Base-by-base conservation (phyloP, 1,140 invertebrate species). In the Nasonia giraulti region DNA sequence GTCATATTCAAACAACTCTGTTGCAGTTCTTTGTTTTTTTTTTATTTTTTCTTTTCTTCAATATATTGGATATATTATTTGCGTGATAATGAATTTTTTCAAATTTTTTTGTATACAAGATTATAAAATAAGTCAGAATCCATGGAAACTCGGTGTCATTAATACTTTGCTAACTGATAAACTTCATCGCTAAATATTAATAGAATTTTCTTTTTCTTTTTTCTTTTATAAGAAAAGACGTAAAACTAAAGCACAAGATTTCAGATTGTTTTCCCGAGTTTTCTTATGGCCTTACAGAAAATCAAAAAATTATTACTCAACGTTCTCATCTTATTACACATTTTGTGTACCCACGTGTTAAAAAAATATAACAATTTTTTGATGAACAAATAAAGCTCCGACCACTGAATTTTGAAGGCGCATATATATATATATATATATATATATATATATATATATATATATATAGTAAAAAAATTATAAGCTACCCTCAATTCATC, bases 301-400 rank as follows among this genome's bases (percentile, higher is more conserved):
- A 84, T 78, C n/a, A 55, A 78, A 76, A 66, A 79, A 50, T 83
- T n/a, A 17, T 50, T 73, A 74, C 2, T 37, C n/a, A 33, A 50
- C 33, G 40, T 5, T 75, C 12, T 82, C 76, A 62, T 12, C 55
- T 79, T 33, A 69, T 68, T 80, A 27, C 50, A 77, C 37, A 76
- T 50, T 69, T 69, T 31, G 17, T 77, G 73, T 76, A 81, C 44
- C 50, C 47, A 66, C n/a, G 44, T 23, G 8, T 76, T 50, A 69
- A 80, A 81, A 85, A 76, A 81, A 77, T 85, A 85, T 76, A 76
- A 80, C 37, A 81, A 85, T 85, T 78, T 85, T 55, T 85, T 44
- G 37, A 80, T 85, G 68, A 68, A 50, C 84, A 81, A 81, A 85
- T 80, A 75, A 84, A 80, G 69, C n/a, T 80, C 68, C 6, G 31